Conservation (phyloP, 2,888 invertebrate species). For the Cephus nigrinus region DNA sequence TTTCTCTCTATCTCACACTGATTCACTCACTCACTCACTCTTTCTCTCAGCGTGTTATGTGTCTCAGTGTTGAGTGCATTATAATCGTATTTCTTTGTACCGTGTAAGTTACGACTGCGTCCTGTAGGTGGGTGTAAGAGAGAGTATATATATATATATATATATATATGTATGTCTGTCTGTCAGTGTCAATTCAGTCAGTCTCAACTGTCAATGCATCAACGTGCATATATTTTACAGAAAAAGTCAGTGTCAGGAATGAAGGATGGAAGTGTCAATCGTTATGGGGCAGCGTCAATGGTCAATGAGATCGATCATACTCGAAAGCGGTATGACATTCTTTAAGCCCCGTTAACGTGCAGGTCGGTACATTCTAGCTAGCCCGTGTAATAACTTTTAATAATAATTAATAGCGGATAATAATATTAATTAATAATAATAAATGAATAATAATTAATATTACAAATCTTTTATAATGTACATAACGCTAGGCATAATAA, state of each 20-base stretch:
- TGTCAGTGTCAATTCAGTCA: neutral
- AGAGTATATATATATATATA: neutral
- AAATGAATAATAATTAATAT: constrained; percentile 47
- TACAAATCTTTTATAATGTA: constrained; percentile 56
- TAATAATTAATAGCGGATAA: constrained; percentile 58
- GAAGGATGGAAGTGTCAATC: constrained; percentile 20
- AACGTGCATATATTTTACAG: neutral
- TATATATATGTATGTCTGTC: no score
- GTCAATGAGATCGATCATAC: constrained; percentile 65
- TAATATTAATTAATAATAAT: constrained; percentile 39
- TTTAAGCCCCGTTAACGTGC: constrained; percentile 41
- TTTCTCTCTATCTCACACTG: neutral
- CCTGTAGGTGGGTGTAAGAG: neutral
- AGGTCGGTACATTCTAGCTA: constrained; percentile 54
- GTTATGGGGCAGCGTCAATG: constrained; percentile 49
- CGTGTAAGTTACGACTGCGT: neutral
- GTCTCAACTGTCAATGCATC: neutral
- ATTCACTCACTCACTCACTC: neutral
- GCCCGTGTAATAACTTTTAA: constrained; percentile 55
- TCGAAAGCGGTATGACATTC: constrained; percentile 47
- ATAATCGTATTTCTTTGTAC: neutral
- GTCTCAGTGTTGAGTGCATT: neutral
- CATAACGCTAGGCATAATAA: constrained; percentile 53
- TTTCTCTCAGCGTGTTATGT: neutral
- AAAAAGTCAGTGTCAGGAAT: neutral